Conservation (phyloP, 2,113 vertebrate species). For the Pelusios castaneus region DNA sequence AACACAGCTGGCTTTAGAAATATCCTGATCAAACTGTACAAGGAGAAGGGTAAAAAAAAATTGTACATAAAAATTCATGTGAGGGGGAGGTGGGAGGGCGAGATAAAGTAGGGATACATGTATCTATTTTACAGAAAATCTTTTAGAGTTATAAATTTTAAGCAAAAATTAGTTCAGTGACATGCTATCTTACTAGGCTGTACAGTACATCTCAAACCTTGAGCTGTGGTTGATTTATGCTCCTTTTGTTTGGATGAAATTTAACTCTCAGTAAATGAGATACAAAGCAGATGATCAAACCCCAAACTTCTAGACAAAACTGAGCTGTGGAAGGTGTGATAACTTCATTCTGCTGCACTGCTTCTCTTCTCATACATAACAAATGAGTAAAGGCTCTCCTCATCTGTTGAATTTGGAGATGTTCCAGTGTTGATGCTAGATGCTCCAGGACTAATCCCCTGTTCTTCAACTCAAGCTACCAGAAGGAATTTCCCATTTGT, state of each 20-base stretch:
- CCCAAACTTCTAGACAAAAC: background rate
- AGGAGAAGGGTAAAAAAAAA: conserved; percentile 88
- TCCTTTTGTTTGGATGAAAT: background rate
- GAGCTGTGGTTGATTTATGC: background rate
- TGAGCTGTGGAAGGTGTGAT: background rate
- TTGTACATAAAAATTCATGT: background rate
- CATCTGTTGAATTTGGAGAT: background rate
- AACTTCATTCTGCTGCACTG: background rate
- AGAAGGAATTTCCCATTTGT: background rate
- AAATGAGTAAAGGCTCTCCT: background rate
- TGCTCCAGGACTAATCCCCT: background rate
- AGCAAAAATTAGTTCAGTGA: background rate
- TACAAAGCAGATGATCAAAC: background rate
- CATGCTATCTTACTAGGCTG: background rate
- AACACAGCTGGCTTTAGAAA: conserved; percentile 94
- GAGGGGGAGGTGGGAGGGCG: background rate
- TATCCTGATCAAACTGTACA: conserved; percentile 96
- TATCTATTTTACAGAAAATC: background rate
- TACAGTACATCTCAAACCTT: background rate
- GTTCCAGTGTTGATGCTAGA: background rate
- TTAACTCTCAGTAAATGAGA: background rate
- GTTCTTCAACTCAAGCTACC: background rate
- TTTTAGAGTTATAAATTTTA: background rate
- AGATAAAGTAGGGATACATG: background rate
- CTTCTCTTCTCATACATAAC: background rate